phyloP scores from a whole-genome alignment of 2,113 vertebrate species.

The Caloenas nicobarica region DNA sequence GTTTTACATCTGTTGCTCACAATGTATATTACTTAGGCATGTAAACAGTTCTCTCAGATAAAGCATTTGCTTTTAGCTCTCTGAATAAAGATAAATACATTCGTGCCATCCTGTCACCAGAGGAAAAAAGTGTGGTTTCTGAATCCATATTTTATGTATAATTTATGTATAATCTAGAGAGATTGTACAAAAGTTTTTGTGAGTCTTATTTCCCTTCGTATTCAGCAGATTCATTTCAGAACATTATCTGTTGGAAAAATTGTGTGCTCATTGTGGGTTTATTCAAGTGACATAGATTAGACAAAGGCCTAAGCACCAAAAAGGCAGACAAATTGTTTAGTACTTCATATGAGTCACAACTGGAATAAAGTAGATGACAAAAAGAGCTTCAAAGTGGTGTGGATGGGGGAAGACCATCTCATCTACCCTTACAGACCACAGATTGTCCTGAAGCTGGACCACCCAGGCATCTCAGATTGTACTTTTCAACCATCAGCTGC shows the following conservation, averaged over 20 bases:
- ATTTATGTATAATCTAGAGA: not conserved
- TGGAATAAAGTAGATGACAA: not conserved
- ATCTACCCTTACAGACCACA: not conserved
- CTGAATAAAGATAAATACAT: not conserved
- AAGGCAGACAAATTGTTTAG: not conserved
- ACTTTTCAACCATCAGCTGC: not conserved
- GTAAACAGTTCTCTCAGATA: not conserved
- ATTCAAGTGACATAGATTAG: not conserved
- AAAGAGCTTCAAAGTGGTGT: not conserved
- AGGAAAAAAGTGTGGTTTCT: not conserved
- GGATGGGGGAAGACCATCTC: not conserved
- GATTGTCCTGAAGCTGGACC: not conserved
- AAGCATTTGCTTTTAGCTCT: not conserved
- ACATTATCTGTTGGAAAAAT: not conserved
- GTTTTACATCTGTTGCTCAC: not conserved
- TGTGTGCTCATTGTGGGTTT: not conserved
- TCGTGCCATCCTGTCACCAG: not conserved
- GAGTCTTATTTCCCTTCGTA: not conserved
- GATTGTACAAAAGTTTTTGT: not conserved
- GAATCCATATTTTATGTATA: not conserved
- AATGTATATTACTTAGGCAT: not conserved
- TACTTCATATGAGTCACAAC: not conserved
- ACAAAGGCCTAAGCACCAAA: not conserved
- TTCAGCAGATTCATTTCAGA: not conserved
- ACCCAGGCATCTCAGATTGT: not conserved